These are phyloP conservation scores for Spisula solida DNA, from an alignment of 2,888 invertebrate species.

Conservation along the genomic window DNA sequence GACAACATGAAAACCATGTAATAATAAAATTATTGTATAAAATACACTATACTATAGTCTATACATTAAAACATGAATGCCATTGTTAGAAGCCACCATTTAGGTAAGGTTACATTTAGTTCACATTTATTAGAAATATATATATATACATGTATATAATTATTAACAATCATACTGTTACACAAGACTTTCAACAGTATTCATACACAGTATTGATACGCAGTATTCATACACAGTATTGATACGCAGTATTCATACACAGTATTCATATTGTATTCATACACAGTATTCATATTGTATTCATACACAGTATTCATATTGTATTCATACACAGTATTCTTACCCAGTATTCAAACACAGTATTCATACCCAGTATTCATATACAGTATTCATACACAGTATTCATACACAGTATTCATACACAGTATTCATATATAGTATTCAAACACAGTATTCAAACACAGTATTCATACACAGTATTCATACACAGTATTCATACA, in stretches of 20 bases:
- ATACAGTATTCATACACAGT: neutral
- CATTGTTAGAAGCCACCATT: neutral
- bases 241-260: neutral
- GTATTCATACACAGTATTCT: too few species aligned
- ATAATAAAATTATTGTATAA: constrained; percentile 17
- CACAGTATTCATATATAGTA: too few species aligned
- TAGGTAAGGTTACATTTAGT: neutral
- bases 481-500: constrained; percentile 9
- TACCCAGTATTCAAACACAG: too few species aligned
- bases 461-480: constrained; percentile 4
- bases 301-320: constrained; percentile 3
- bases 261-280: too few species aligned
- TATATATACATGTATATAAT: neutral
- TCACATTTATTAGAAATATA: neutral
- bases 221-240: neutral
- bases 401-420: constrained; percentile 10
- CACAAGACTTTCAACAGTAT: neutral
- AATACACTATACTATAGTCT: neutral
- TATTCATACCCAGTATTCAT: too few species aligned
- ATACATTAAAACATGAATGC: neutral
- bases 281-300: constrained; percentile 13
- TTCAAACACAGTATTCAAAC: neutral
- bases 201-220: too few species aligned
- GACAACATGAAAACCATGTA: neutral
- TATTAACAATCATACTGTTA: neutral